Conservation (phyloP, 2,113 vertebrate species). For the Trachemys scripta region DNA sequence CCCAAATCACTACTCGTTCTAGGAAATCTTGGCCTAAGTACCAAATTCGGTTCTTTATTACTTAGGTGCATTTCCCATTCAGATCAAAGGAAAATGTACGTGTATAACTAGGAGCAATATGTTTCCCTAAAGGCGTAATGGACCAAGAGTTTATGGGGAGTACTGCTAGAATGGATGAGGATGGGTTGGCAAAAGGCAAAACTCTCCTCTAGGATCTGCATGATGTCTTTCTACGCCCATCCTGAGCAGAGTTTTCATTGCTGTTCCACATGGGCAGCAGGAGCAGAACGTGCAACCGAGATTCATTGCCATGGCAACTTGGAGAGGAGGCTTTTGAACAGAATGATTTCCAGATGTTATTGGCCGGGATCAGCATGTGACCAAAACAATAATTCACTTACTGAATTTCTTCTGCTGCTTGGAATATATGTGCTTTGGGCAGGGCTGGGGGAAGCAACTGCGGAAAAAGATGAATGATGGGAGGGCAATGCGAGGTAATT, state of each 20-base stretch:
- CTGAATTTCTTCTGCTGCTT: slow-evolving; percentile 39
- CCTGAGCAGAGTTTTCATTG: accelerated
- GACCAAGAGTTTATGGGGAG: not conserved
- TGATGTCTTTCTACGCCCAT: not conserved
- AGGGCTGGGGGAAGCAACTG: slow-evolving; percentile 11
- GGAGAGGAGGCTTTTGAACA: slow-evolving; percentile 33
- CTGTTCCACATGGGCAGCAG: not conserved
- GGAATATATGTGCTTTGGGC: slow-evolving; percentile 1
- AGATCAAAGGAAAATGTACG: not conserved
- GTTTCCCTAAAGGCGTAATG: not conserved
- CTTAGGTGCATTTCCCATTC: not conserved
- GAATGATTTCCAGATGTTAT: slow-evolving; percentile 19
- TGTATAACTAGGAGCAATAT: not conserved
- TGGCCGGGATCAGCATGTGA: not conserved
- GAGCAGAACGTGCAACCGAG: not conserved
- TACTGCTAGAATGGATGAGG: not conserved
- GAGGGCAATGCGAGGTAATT: not conserved
- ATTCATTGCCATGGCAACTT: not conserved
- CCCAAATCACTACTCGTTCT: not conserved
- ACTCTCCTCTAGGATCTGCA: not conserved
- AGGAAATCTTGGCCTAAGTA: not conserved
- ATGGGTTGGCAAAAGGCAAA: not conserved
- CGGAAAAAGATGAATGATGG: accelerated
- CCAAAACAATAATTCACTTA: not conserved
- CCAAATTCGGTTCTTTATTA: not conserved